Evolutionary conservation across 2,797 vertebrate species (phyloP), one percentile per base, ranked within the genome.

Genomic region (Sebastes goodei): DNA sequence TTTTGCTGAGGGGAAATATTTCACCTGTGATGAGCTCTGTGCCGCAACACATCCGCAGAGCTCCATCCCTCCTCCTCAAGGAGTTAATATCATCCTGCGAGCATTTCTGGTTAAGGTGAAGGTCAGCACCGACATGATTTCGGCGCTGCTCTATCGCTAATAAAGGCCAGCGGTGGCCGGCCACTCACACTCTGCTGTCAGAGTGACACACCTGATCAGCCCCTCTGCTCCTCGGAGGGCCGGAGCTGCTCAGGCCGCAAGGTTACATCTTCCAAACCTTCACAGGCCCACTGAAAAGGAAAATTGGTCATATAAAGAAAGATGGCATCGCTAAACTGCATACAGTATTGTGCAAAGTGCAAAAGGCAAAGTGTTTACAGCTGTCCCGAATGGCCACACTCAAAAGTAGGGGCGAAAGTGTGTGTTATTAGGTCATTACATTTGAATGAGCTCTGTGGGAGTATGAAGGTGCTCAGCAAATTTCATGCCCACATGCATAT

Each of bases 91-190:
- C 61, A 86, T 87, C 57, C 46, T 71, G 12, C 70, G 69, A 80
- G 71, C 56, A 49, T 56, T 72, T 82, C 59, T 69, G 87, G 85
- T 86, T 81, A 83, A 81, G 86, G 76, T 83, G 86, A 94, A 91
- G 88, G 92, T 92, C 91, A 91, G 63, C 56, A 29, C 53, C 60
- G 53, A 85, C 86, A 80, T 59, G 76, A 76, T 84, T 81, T 84
- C 76, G 61, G 65, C 38, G 66, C 81, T 82, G 81, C 77, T 83
- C 81, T 89, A 76, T 71, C 73, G 60, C 74, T 87, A 88, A 91
- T 89, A 84, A 86, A 86, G 78, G 80, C 74, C 71, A 82, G 67
- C 71, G 56, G 80, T 17, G 8, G 49, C 17, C 21, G 21, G 72
- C 76, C 66, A 32, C 82, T 83, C 78, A 64, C 75, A 78, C 74